A percentile compares a stretch with the other conserved stretches of the same genome.
These are phyloP conservation scores for Chlamydotis undulata DNA, from an alignment of 2,113 vertebrate species.

Conservation along the genomic window DNA sequence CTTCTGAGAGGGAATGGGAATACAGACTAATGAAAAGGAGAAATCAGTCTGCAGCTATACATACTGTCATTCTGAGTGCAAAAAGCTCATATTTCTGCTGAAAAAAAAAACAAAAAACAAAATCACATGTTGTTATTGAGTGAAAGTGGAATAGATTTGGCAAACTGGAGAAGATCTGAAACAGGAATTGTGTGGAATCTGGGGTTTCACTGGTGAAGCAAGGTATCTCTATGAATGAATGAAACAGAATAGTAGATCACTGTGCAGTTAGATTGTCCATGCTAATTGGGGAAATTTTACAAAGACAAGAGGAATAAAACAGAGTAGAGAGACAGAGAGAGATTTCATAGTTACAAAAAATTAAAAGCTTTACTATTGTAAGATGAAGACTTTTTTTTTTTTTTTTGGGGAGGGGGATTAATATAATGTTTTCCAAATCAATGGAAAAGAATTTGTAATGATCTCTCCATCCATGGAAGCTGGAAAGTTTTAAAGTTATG, in stretches of 20 bases:
- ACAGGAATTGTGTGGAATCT: not conserved
- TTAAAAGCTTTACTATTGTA: not conserved
- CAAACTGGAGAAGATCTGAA: not conserved
- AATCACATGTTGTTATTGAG: not conserved
- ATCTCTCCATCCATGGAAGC: not conserved
- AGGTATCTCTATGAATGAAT: not conserved
- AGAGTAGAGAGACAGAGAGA: not conserved
- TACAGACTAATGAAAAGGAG: not conserved
- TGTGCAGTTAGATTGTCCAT: not conserved
- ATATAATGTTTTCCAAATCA: not conserved
- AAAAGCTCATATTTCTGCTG: not conserved
- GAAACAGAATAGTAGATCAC: not conserved
- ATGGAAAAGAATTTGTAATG: conserved; percentile 7
- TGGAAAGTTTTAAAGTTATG: conserved; percentile 23
- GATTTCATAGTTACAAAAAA: not conserved
- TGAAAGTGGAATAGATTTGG: not conserved
- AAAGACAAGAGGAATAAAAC: not conserved
- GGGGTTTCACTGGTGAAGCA: not conserved
- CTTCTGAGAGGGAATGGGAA: not conserved
- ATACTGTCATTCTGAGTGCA: not conserved
- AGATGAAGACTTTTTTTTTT: not conserved
- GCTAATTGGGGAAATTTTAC: not conserved
- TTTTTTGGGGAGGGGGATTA: not conserved
- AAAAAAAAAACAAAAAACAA: not conserved
- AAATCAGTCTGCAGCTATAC: not conserved